phyloP scores from a whole-genome alignment of 2,113 vertebrate species.

The Anoura caudifer region DNA sequence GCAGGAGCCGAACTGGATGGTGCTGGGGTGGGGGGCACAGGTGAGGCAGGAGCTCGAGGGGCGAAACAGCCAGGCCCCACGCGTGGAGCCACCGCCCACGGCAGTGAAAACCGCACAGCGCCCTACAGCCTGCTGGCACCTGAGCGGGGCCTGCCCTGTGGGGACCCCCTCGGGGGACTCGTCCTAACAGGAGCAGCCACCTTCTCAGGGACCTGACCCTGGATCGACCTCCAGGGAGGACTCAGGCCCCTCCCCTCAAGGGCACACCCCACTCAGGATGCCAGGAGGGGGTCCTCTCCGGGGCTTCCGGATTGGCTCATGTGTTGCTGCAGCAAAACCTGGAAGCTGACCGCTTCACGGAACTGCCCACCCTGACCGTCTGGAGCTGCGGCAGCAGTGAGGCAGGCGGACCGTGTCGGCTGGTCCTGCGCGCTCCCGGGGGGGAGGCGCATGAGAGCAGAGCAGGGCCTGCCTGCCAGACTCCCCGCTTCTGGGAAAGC shows the following conservation, averaged over 20 bases:
- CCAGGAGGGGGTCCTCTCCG: background rate
- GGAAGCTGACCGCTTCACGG: background rate
- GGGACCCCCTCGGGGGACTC: rapidly evolving
- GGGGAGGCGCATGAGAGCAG: background rate
- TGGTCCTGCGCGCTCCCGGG: background rate
- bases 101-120: background rate
- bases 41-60: background rate
- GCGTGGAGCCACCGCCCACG: background rate
- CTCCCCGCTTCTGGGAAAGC: constrained; percentile 33
- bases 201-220: background rate
- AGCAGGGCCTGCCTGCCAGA: background rate
- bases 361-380: rapidly evolving
- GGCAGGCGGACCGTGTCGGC: rapidly evolving
- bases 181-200: rapidly evolving
- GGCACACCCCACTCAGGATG: background rate
- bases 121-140: rapidly evolving
- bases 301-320: background rate
- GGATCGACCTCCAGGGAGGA: no score
- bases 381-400: background rate
- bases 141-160: background rate
- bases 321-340: background rate
- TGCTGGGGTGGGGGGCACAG: rapidly evolving
- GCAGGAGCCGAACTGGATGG: background rate
- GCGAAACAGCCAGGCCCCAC: background rate
- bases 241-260: background rate